Percentiles rank a stretch among this genome's conserved stretches.
Conservation (phyloP, 2,888 invertebrate genomes). For the Physocephala rufipes region DNA sequence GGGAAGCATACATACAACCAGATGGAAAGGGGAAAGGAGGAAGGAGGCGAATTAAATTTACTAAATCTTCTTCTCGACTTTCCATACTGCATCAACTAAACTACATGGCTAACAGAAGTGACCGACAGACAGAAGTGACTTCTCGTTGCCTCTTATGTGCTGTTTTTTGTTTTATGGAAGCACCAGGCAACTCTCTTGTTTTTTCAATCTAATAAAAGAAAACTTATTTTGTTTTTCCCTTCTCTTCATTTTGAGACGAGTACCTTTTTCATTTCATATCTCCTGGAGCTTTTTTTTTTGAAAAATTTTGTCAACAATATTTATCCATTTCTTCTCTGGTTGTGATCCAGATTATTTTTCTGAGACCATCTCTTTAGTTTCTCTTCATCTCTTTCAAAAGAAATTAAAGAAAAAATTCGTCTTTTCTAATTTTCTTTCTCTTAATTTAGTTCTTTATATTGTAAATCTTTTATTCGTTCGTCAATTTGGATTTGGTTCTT, state of each 20-base stretch:
- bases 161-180: background rate
- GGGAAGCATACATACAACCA: background rate
- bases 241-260: constrained; percentile 11
- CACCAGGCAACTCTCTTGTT: background rate
- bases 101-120: background rate
- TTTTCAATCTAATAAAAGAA: constrained; percentile 28
- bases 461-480: background rate
- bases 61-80: background rate
- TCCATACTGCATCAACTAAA: background rate
- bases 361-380: too few species aligned
- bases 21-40: background rate
- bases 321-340: too few species aligned
- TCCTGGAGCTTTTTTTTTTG: too few species aligned
- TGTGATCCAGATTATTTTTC: too few species aligned
- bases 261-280: too few species aligned
- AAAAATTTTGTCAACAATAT: too few species aligned
- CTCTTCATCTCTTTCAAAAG: too few species aligned
- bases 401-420: too few species aligned
- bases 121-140: background rate
- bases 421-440: constrained; percentile 4
- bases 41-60: constrained; percentile 1
- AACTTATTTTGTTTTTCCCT: constrained; percentile 37
- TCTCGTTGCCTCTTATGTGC: background rate
- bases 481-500: too few species aligned
- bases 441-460: background rate